Base-by-base conservation (phyloP, 2,888 invertebrate species). In the Gisinianus flammeolus region DNA sequence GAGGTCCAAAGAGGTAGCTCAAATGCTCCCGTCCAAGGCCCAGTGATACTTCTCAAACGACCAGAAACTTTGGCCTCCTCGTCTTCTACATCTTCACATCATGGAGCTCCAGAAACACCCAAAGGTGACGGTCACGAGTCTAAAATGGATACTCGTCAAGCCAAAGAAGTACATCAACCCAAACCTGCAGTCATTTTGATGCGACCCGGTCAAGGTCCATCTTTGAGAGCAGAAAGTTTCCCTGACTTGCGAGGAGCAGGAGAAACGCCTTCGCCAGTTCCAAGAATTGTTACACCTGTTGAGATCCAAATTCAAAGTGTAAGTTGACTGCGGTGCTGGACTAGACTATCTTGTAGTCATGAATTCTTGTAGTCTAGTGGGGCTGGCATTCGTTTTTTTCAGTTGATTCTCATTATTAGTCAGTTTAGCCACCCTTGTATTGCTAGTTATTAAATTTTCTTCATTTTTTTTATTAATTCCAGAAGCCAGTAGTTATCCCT, bases 21-120 rank as follows among this genome's bases (percentile, higher is more conserved):
- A 19, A 26, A 44, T 6, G 77, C 76, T 64, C 80, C 79, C n/a
- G 70, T 78, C 10, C 78, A 69, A 68, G 79, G 81, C 22, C 79
- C 81, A 16, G 79, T 81, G 16, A 79, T 81, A 30, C 70, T 82
- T 5, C 56, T 82, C 31, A 82, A 81, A 68, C 31, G 82, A 30
- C 82, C 82, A 5, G 81, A 79, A 19, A 35, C 72, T 24, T 44
- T 52, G n/a, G 31, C 28, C 26, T 8, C 52, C n/a, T 16, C 52
- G 16, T 8, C 70, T 10, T 16, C 73, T 16, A 56, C 35, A 44
- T 70, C 70, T 4, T 5, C 66, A 30, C n/a, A n/a, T n/a, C n/a
- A n/a, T n/a, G n/a, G n/a, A n/a, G n/a, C n/a, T n/a, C 28, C 64
- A 12, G 64, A 70, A 28, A 44, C 24, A n/a, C 28, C 64, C 12